Percentiles rank a stretch among this genome's conserved stretches.
Evolutionary conservation across 2,888 invertebrate genomes (phyloP).

Genomic region (Macrosiphum euphorbiae): DNA sequence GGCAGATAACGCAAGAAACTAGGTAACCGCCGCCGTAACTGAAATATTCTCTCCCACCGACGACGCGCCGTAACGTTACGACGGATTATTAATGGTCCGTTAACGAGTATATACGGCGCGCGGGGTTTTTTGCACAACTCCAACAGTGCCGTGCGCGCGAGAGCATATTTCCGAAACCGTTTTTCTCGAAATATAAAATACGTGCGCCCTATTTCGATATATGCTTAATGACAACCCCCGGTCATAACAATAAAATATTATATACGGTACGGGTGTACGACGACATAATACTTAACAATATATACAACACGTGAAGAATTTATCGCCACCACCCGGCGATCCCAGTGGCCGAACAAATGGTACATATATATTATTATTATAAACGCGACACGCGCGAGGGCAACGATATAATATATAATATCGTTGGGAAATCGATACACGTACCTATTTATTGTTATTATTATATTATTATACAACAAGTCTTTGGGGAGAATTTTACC

Average conservation of each 20-base stretch:
- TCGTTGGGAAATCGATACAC: not conserved
- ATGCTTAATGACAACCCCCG: not conserved
- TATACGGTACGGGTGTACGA: not conserved
- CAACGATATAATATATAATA: not conserved
- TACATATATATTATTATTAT: not conserved
- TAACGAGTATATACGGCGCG: conserved; percentile 15
- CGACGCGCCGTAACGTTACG: conserved; percentile 25
- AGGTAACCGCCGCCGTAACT: conserved; percentile 28
- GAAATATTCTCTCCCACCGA: conserved; percentile 21
- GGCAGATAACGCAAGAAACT: conserved; percentile 48
- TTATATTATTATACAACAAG: not conserved
- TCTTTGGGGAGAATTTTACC: not conserved
- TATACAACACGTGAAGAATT: not conserved
- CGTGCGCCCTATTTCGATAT: not conserved
- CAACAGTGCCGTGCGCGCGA: not conserved
- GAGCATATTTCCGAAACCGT: conserved; percentile 35
- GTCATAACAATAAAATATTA: not conserved
- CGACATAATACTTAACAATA: not conserved
- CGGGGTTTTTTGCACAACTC: conserved; percentile 45
- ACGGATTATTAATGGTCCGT: conserved; percentile 55
- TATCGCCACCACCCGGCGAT: not conserved
- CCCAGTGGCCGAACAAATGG: not conserved
- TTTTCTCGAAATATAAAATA: conserved; percentile 14
- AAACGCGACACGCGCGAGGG: not conserved
- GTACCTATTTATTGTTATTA: not conserved